Evolutionary conservation across 2,888 invertebrate genomes (phyloP).

Genomic region (Calameuta pallipes): DNA sequence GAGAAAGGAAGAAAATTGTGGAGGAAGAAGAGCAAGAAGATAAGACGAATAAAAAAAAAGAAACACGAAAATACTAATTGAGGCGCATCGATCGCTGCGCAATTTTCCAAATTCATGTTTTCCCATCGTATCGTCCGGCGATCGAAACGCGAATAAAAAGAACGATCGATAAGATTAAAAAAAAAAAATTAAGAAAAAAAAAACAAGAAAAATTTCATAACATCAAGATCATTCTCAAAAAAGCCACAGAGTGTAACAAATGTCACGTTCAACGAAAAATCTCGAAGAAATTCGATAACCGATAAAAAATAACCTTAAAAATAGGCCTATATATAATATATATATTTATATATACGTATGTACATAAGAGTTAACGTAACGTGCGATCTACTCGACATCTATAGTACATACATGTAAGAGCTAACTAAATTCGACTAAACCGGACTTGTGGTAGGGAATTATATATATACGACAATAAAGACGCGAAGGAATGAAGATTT

Average conservation of each 20-base stretch:
- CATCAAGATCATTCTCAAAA: no score
- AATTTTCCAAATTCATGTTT: no score
- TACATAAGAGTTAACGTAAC: conserved; percentile 62
- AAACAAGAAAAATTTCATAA: no score
- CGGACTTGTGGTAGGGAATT: conserved; percentile 24
- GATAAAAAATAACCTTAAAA: conserved; percentile 53
- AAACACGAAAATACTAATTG: no score
- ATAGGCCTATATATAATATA: conserved; percentile 53
- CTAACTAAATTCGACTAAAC: conserved; percentile 47
- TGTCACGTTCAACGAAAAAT: no score
- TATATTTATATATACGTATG: conserved; percentile 52
- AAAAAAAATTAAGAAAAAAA: not conserved
- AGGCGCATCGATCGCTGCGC: no score
- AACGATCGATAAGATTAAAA: conserved; percentile 36
- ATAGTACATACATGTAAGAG: conserved; percentile 52
- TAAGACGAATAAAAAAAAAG: conserved; percentile 3
- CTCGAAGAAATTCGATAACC: not conserved
- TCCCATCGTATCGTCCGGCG: no score
- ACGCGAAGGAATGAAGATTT: no score
- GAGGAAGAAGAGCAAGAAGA: no score
- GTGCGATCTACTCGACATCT: conserved; percentile 53
- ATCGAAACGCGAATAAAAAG: conserved; percentile 47
- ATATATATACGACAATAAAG: no score
- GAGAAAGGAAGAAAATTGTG: no score
- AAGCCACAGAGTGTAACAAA: no score